phyloP scores from a whole-genome alignment of 2,113 vertebrate species.

The Beaufortia kweichowensis region DNA sequence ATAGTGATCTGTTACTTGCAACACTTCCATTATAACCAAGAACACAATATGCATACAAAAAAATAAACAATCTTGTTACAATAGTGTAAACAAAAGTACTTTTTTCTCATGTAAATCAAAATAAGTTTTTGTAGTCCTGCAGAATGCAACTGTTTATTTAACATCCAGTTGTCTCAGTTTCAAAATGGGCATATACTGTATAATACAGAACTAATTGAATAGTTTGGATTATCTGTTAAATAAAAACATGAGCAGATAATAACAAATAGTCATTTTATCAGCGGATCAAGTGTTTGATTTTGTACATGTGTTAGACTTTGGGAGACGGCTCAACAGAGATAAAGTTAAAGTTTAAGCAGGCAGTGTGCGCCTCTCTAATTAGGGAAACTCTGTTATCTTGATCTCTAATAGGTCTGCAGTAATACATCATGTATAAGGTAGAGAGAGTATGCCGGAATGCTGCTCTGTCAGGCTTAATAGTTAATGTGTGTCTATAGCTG shows the following conservation, averaged over 20 bases:
- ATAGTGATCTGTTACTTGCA: constrained; percentile 14
- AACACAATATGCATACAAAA: not conserved
- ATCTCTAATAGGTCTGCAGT: constrained; percentile 65
- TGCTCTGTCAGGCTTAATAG: constrained; percentile 69
- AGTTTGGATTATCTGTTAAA: too few relatives aligned
- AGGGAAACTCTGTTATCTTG: constrained; percentile 50
- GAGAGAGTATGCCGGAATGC: constrained; percentile 50
- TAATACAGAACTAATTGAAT: too few relatives aligned
- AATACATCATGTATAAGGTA: constrained; percentile 61
- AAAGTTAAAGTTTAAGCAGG: constrained; percentile 52
- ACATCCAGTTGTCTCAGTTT: not conserved
- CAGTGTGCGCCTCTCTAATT: constrained; percentile 54
- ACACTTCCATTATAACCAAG: not conserved
- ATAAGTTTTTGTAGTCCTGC: too few relatives aligned
- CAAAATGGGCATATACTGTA: not conserved
- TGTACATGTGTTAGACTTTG: constrained; percentile 20
- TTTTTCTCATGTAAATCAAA: not conserved
- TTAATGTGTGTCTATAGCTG: constrained; percentile 66
- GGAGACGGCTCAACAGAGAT: constrained; percentile 14
- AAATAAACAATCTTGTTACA: too few relatives aligned
- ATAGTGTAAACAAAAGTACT: too few relatives aligned
- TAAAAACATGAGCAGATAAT: not conserved
- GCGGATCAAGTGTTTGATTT: not conserved
- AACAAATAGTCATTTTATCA: not conserved
- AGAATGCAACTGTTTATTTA: too few relatives aligned